phyloP scores from a whole-genome alignment of 2,797 vertebrate species.

The Chiroxiphia lanceolata region DNA sequence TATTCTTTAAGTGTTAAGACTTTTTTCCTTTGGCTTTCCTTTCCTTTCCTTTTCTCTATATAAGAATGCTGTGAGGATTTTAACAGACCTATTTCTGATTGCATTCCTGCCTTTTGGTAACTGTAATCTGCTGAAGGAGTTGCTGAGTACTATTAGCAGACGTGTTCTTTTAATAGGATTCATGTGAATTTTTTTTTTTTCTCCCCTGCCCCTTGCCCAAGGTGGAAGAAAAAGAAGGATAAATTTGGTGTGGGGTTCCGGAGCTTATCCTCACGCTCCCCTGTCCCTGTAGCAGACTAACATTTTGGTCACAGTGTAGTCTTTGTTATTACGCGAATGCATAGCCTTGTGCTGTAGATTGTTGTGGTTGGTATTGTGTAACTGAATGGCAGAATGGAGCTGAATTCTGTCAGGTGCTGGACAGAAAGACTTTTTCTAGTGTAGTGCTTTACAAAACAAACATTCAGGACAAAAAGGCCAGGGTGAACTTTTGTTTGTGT shows the following conservation, averaged over 20 bases:
- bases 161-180: not conserved
- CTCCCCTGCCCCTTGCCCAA: not conserved
- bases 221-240: not conserved
- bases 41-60: not conserved
- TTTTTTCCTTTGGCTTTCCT: not conserved
- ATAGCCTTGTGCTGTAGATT: not conserved
- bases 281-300: not conserved
- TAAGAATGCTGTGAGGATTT: not conserved
- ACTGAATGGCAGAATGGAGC: not conserved
- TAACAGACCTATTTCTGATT: not conserved
- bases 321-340: not conserved
- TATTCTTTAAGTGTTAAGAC: not conserved
- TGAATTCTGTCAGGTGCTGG: not conserved
- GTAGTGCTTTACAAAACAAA: not conserved
- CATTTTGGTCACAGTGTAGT: not conserved
- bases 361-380: not conserved
- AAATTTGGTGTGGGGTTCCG: not conserved
- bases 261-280: not conserved
- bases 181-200: not conserved
- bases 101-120: not conserved
- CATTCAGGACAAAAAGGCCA: not conserved
- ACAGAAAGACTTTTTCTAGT: not conserved
- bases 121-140: not conserved
- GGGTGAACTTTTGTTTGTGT: not conserved
- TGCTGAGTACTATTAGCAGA: not conserved